Percentiles rank a stretch among this genome's conserved stretches.
These are phyloP conservation scores for Bos taurus DNA, from an alignment of 2,113 vertebrate species.

Conservation along the genomic window DNA sequence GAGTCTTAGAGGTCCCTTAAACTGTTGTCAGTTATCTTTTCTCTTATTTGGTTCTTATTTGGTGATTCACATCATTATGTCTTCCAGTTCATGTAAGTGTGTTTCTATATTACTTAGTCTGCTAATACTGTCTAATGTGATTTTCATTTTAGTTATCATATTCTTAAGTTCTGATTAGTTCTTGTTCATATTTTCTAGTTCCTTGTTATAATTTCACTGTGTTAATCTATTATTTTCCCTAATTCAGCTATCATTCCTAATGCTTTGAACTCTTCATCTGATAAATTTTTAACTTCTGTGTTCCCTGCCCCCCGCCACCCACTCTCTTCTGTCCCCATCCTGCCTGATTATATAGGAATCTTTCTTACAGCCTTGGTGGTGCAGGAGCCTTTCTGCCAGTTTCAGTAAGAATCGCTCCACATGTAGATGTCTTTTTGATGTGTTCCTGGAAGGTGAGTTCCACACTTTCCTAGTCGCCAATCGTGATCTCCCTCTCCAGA, in stretches of 20 bases:
- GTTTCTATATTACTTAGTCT: neutral
- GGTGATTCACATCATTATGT: neutral
- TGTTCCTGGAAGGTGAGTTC: neutral
- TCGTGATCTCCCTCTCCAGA: neutral
- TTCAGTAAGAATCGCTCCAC: neutral
- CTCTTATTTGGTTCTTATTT: neutral
- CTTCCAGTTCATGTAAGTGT: neutral
- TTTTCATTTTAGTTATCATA: neutral
- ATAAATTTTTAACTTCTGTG: neutral
- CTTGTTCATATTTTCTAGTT: neutral
- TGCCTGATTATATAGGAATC: neutral
- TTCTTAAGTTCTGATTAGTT: neutral
- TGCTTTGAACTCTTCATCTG: neutral
- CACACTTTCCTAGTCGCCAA: neutral
- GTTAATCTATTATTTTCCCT: neutral
- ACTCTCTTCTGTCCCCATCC: neutral
- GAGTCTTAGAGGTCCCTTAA: neutral
- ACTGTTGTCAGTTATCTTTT: neutral
- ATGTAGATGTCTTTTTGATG: neutral
- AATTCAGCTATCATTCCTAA: neutral
- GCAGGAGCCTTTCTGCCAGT: neutral
- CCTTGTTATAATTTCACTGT: neutral
- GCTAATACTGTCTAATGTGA: neutral
- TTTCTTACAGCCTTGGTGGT: neutral
- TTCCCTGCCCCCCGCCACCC: accelerated